Base-by-base conservation (phyloP, 2,888 invertebrate genomes). In the Cistogaster globosa region DNA sequence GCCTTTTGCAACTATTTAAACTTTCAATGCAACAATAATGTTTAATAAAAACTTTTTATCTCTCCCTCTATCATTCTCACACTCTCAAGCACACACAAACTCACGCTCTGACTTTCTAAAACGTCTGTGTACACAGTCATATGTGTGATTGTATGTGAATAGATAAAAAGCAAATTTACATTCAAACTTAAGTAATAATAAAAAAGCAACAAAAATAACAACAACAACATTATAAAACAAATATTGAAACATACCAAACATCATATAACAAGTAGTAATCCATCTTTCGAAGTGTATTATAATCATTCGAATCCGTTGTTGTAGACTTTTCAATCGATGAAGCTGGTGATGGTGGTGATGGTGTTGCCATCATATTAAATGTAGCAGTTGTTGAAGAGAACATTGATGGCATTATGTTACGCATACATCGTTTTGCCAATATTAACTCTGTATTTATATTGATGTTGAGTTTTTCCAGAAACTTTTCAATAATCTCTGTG, bases 401-500 rank as follows among this genome's bases (percentile, higher is more conserved):
- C 9, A 22, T 58, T 14, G 83, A 14, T 36, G 65, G 32, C 53
- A 42, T 57, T 62, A 65, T 74, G 57, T 67, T 78, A 86, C 86
- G 85, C 86, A 83, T 86, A 87, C 86, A 79, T 65, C 91, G 89
- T 87, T 91, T 92, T 87, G 91, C 92, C 88, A 93, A 89, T 87
- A 91, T 92, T 88, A 92, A 87, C 87, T 92, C 92, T 69, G 92
- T 92, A 89, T 92, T 92, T 89, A 92, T 91, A 89, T 92, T 92
- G 88, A 92, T 91, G 89, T 93, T 91, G 88, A 92, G 90, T 88
- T 90, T 90, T 89, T 89, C 88, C 84, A 92, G 90, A 89, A 91
- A 91, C 89, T 88, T 88, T 88, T 93, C 91, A 90, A 92, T 92
- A 90, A 91, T 88, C 88, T 88, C 85, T 55, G 88, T 88, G 84